Evolutionary conservation across 92 coral and sea anemone species (phyloP).

Genomic region (Zoanthus sansibaricus): DNA sequence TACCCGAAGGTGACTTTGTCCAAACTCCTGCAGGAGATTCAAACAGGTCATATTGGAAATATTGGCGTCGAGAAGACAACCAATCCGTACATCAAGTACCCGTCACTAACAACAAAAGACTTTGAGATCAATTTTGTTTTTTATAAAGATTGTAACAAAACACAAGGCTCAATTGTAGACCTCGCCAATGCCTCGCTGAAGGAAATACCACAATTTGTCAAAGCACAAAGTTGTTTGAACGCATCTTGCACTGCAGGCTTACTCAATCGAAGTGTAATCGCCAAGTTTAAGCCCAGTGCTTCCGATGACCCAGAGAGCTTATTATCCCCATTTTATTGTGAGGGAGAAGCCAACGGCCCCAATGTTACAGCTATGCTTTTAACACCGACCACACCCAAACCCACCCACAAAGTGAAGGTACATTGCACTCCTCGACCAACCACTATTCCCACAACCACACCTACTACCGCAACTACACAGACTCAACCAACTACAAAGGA

Average conservation of each 20-base stretch:
- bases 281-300: neutral
- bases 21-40: neutral
- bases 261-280: neutral
- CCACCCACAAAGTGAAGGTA: neutral
- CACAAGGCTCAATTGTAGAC: neutral
- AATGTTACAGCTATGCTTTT: slow-evolving; percentile 24
- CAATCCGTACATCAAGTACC: slow-evolving; percentile 33
- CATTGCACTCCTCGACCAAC: slow-evolving; percentile 9
- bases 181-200: neutral
- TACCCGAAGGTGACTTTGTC: slow-evolving; percentile 9
- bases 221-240: neutral
- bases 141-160: neutral
- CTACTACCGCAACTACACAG: neutral
- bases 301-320: neutral
- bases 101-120: slow-evolving; percentile 32
- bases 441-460: neutral
- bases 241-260: slow-evolving; percentile 2
- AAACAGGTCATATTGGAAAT: slow-evolving; percentile 21
- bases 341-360: slow-evolving; percentile 2
- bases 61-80: neutral
- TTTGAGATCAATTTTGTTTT: neutral
- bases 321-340: slow-evolving; percentile 31
- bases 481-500: slow-evolving; percentile 17
- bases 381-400: slow-evolving; percentile 25
- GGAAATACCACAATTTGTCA: neutral